Conservation (phyloP, 2,113 vertebrate species). For the Candoia aspera region DNA sequence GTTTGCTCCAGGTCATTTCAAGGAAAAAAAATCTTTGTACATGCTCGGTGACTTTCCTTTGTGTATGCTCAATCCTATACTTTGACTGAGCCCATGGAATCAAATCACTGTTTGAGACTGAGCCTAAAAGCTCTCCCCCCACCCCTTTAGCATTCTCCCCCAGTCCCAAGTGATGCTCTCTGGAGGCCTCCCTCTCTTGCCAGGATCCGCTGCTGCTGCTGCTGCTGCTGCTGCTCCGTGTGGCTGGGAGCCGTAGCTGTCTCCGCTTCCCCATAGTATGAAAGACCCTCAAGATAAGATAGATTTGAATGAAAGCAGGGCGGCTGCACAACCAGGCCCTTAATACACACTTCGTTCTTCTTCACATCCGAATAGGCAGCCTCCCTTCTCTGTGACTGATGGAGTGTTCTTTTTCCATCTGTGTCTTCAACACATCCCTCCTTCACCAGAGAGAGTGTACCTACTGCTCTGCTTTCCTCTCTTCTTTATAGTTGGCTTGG, state of each 20-base stretch:
- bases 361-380: slow-evolving; percentile 17
- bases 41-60: background rate
- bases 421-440: background rate
- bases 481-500: background rate
- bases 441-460: slow-evolving; percentile 12
- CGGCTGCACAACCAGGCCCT: background rate
- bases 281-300: background rate
- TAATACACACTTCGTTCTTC: slow-evolving; percentile 21
- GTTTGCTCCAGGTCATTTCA: background rate
- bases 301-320: background rate
- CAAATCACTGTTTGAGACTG: background rate
- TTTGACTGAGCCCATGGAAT: background rate
- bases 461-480: background rate
- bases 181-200: background rate
- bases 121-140: background rate
- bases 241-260: background rate
- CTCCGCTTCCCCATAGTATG: background rate
- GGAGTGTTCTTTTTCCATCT: slow-evolving; percentile 35
- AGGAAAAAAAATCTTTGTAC: background rate
- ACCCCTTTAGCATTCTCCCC: background rate
- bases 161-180: background rate
- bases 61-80: background rate
- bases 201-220: background rate
- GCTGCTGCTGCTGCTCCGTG: background rate
- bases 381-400: slow-evolving; percentile 24